Evolutionary conservation across 1,140 invertebrate species (phyloP), one percentile per base, ranked within the genome.

Genomic region (Magallana ariakensis): DNA sequence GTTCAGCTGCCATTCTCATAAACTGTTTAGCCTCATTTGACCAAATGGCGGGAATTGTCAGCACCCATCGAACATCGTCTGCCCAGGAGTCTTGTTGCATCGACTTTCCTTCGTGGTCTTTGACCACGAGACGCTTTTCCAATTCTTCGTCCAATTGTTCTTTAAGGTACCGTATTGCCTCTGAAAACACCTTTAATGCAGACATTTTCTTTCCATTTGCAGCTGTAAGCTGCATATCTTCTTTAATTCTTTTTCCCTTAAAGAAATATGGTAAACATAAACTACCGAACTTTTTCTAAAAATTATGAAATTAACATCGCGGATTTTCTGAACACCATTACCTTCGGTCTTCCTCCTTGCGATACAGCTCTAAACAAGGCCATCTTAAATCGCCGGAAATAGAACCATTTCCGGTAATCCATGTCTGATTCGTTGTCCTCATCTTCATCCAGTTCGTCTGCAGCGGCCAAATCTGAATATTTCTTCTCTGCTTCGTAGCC

Each of bases 401-500:
- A 85, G 22, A 80, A 84, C 87, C 87, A 88, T 9, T 60, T 81
- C 7, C n/a, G 16, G 16, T 46, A 33, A 55, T 83, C 11, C 16
- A 56, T 33, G n/a, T 87, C 83, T 11, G 53, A 13, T n/a, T 53
- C 9, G 11, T 81, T 53, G 46, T 81, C 80, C 15, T 54, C 80
- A 15, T 82, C 53, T 54, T 60, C 81, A 7, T 60, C 22, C 10
- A 33, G 56, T 16, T 87, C 46, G 15, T 57, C 33, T 54, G 85
- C 83, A n/a, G 62, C 81, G n/a, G 66, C n/a, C 16, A 89, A 56
- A 55, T 84, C 66, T 33, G 62, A 55, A 58, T 87, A 89, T 56
- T 87, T 87, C n/a, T 26, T 75, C 55, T 89, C 88, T 13, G 88
- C 88, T 15, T 87, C 86, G 60, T 89, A 87, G 1, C 88, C 88